Percentiles rank a stretch among this genome's conserved stretches.
phyloP scores from a whole-genome alignment of 2,113 vertebrate species.

The Syngnathoides biaculeatus region DNA sequence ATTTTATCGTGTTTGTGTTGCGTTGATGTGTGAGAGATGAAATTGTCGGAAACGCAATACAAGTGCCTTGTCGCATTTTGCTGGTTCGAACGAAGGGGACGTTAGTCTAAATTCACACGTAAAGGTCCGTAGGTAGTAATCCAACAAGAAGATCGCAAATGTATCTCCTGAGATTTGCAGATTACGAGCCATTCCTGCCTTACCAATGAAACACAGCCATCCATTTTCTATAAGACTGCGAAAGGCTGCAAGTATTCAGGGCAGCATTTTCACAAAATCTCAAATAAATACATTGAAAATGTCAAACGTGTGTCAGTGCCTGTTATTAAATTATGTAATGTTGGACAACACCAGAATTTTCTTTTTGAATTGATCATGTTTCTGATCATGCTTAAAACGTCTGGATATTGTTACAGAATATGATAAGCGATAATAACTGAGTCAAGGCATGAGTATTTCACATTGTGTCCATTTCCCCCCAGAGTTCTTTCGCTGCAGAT shows the following conservation, averaged over 20 bases:
- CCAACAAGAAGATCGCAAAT: too few species aligned
- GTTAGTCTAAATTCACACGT: too few species aligned
- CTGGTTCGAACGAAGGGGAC: too few species aligned
- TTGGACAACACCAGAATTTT: background rate
- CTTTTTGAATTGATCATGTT: too few species aligned
- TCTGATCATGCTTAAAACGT: too few species aligned
- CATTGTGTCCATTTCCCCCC: background rate
- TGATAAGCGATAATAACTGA: background rate
- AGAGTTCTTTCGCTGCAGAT: constrained; percentile 15
- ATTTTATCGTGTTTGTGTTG: too few species aligned
- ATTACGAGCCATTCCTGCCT: background rate
- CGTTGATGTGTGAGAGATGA: too few species aligned
- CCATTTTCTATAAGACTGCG: background rate
- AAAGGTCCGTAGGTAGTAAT: too few species aligned
- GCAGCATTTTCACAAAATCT: background rate
- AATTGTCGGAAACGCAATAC: too few species aligned
- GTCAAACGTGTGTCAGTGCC: background rate
- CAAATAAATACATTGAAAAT: background rate
- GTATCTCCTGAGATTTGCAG: background rate
- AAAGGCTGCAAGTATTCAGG: background rate
- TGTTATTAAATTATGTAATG: background rate
- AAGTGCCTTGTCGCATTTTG: too few species aligned
- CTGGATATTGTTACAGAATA: too few species aligned
- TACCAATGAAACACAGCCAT: background rate
- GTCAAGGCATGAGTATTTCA: background rate